These are phyloP conservation scores for Gallinago undulata DNA, from an alignment of 2,113 vertebrate species.

Conservation along the genomic window DNA sequence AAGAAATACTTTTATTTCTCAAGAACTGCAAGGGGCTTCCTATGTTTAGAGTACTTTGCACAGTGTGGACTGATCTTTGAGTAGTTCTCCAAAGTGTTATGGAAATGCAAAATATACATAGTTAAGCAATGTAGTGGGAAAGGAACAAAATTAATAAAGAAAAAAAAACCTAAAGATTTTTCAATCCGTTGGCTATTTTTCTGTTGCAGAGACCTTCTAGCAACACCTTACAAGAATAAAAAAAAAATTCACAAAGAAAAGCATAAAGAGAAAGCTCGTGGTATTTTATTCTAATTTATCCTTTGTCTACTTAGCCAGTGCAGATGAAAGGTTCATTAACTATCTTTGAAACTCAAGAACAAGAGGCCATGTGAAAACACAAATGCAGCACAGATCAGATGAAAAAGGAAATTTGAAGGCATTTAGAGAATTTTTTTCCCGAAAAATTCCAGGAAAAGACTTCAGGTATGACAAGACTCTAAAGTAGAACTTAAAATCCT, in stretches of 20 bases:
- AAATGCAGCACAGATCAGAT: not conserved
- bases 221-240: not conserved
- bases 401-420: not conserved
- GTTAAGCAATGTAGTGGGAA: not conserved
- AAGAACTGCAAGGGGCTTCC: not conserved
- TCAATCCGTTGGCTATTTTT: not conserved
- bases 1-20: not conserved
- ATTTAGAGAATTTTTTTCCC: not conserved
- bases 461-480: not conserved
- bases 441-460: not conserved
- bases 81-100: not conserved
- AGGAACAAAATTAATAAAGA: not conserved
- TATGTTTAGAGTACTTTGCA: not conserved
- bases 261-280: not conserved
- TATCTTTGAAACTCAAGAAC: not conserved
- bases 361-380: not conserved
- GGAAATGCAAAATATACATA: not conserved
- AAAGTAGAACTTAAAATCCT: not conserved
- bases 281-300: not conserved
- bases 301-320: not conserved
- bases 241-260: not conserved
- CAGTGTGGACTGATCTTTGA: not conserved
- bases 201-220: not conserved
- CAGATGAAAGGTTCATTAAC: not conserved
- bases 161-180: not conserved